Base-by-base conservation (phyloP, 2,888 invertebrate species). In the Limnephilus lunatus region DNA sequence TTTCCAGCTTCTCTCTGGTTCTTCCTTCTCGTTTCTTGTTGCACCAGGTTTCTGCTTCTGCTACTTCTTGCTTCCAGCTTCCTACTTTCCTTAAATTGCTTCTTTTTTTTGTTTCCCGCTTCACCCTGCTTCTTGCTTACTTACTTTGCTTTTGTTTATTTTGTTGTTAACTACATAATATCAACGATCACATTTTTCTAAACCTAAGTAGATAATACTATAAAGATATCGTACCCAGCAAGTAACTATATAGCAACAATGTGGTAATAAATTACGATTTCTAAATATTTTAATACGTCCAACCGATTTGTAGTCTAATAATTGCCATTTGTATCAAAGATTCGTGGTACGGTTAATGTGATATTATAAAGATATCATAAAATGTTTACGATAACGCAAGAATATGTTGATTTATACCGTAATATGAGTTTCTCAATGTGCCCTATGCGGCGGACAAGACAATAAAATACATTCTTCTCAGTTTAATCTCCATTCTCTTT, bases 311-410 rank as follows among this genome's bases (percentile, higher is more conserved):
- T 44, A 86, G 86, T 25, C n/a, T 85, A 68, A 68, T 68, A 86
- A 86, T 86, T 86, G 86, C 86, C 44, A 30, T 86, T 86, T 48
- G 86, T 30, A 39, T 86, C 86, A n/a, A 30, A 48, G 39, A 30
- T 86, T 86, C 44, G 44, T 39, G 44, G 86, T n/a, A 86, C 15
- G 44, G 44, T 86, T 86, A 86, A 14, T 83, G 32, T 83, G 19
- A 86, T 44, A 86, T 44, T 86, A 86, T 44, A 44, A 86, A 86
- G 86, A 86, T 86, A 86, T 86, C 86, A 86, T 86, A 86, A 86
- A 86, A 68, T 68, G 68, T 68, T 68, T 68, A 68, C 25, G 68
- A 68, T 68, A 82, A 82, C 31, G 32, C 82, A 82, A 82, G 82
- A 82, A 82, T 32, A 32, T 31, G 30, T 82, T 82, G 82, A 82